Base-by-base conservation (phyloP, 1,140 invertebrate species). In the Thrips palmi region DNA sequence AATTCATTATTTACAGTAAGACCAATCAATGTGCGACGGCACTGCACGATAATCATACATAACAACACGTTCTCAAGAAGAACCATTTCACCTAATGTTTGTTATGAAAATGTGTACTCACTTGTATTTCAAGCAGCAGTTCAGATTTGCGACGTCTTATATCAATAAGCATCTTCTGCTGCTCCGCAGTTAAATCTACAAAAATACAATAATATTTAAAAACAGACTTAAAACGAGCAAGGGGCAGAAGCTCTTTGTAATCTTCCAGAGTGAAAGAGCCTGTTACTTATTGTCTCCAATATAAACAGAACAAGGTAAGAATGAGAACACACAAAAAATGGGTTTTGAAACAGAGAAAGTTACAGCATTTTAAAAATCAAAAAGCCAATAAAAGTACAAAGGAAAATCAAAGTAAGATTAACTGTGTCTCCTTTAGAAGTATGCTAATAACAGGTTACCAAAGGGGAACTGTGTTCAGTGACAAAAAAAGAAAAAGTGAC, bases 41-140 rank as follows among this genome's bases (percentile, higher is more conserved):
- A 31, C 14, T 18, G 19, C 29, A 31, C n/a, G n/a, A 20, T 6
- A 36, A 37, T 11, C 18, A 38, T 28, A 24, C 6, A 3, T 4
- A 32, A 12, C 18, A 42, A 19, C 12, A 31, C 18, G 15, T 5
- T 14, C 11, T 34, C n/a, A 34, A 14, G 17, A 5, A 19, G 18
- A 20, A 11, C 4, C n/a, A 34, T 15, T 25, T 6, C 4, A 10
- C 15, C 19, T 4, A 22, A 31, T 33, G n/a, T n/a, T n/a, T n/a
- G n/a, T n/a, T n/a, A n/a, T n/a, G n/a, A n/a, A n/a, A n/a, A n/a
- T n/a, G n/a, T n/a, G n/a, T n/a, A 43, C 68, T 70, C 59, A 91
- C 86, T 76, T 91, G 82, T 52, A 93, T 94, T 70, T 93, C 87
- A 38, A 84, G 64, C 40, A 92, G 61, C 41, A 94, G 62, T 61